Evolutionary conservation across 2,888 invertebrate species (phyloP).

Genomic region (Habroteleia sp.): DNA sequence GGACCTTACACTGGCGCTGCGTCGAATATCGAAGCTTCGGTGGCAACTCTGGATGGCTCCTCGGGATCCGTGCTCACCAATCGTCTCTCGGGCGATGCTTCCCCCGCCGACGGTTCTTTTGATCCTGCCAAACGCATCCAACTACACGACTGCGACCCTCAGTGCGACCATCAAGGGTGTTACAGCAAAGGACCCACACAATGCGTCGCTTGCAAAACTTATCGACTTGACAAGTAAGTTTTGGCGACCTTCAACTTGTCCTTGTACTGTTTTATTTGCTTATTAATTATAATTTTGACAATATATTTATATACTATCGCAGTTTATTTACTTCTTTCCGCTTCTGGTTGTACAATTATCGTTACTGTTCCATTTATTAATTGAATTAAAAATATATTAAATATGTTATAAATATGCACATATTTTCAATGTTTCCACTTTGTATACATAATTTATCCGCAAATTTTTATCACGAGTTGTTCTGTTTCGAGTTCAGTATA

Average conservation of each 20-base stretch:
- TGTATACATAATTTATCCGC: no score
- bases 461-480: no score
- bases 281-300: no score
- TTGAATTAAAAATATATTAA: no score
- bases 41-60: conserved; percentile 87
- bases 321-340: no score
- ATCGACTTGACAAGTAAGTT: conserved; percentile 89
- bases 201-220: conserved; percentile 91
- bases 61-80: conserved; percentile 75
- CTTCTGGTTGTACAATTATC: no score
- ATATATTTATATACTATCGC: no score
- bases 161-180: conserved; percentile 92
- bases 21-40: conserved; percentile 89
- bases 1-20: conserved; percentile 89
- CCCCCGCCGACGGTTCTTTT: conserved; percentile 71
- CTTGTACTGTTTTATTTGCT: conserved; percentile 25
- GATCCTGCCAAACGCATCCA: conserved; percentile 73
- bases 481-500: no score
- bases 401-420: no score
- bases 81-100: conserved; percentile 73
- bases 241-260: conserved; percentile 5
- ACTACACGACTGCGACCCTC: conserved; percentile 89
- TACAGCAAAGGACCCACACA: conserved; percentile 92
- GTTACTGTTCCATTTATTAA: no score
- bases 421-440: no score